Conservation (phyloP, 2,113 vertebrate genomes). For the Sinosuthora webbiana region DNA sequence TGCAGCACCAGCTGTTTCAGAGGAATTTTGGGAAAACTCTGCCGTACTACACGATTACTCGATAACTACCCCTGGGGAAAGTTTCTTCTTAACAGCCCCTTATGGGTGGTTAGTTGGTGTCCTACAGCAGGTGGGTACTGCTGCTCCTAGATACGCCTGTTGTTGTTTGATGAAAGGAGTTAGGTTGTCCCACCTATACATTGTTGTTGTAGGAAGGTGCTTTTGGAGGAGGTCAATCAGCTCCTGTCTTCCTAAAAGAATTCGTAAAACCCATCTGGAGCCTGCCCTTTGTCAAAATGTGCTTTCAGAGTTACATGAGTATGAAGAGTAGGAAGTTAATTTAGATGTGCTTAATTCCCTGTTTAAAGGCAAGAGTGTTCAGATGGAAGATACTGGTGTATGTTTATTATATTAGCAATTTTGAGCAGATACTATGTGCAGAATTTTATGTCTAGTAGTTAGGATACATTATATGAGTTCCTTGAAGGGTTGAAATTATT, state of each 20-base stretch:
- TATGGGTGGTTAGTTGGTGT: neutral
- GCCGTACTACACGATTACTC: neutral
- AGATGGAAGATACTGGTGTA: neutral
- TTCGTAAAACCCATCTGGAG: neutral
- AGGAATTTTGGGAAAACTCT: neutral
- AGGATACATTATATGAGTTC: neutral
- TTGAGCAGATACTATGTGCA: neutral
- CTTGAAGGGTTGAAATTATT: neutral
- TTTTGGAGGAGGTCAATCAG: neutral
- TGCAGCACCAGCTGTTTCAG: neutral
- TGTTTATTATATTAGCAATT: neutral
- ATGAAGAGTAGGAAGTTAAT: neutral
- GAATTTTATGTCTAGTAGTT: neutral
- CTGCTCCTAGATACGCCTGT: neutral
- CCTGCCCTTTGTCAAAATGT: neutral
- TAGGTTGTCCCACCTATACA: rapidly evolving
- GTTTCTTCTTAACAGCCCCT: neutral
- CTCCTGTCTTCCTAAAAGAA: neutral
- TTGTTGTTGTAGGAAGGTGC: neutral
- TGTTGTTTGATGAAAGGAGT: neutral
- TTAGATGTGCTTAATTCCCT: neutral
- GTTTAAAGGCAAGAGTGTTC: neutral
- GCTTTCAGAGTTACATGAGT: neutral
- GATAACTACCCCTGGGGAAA: neutral
- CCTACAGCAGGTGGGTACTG: rapidly evolving